phyloP scores from a whole-genome alignment of 2,797 vertebrate species.

The Tokudaia muenninki region DNA sequence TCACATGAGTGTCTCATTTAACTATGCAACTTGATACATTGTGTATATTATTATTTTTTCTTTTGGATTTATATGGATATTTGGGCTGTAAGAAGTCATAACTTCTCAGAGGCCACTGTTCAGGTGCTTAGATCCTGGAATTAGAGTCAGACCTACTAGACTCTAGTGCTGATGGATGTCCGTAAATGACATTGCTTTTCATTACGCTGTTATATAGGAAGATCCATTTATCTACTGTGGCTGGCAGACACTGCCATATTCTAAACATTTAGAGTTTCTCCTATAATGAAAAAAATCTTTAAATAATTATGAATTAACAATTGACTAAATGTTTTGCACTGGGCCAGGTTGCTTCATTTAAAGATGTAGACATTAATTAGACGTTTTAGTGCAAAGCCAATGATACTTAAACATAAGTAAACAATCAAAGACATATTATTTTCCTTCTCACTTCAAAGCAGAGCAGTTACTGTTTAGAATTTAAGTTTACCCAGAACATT shows the following conservation, averaged over 20 bases:
- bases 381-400: conserved; percentile 29
- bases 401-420: conserved; percentile 3
- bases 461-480: conserved; percentile 35
- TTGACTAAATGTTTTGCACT: background rate
- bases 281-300: background rate
- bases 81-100: background rate
- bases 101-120: background rate
- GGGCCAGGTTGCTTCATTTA: conserved; percentile 16
- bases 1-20: background rate
- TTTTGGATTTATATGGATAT: conserved; percentile 20
- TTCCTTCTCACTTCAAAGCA: conserved; percentile 47
- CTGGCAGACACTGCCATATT: background rate
- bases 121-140: background rate
- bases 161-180: background rate
- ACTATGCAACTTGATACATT: background rate
- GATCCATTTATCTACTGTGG: background rate
- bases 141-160: background rate
- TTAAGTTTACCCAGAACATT: conserved; percentile 29
- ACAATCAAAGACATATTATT: conserved; percentile 23
- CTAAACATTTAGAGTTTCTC: conserved; percentile 6
- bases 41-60: background rate
- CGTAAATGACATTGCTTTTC: background rate
- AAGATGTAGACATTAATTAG: conserved; percentile 51
- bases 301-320: conserved; percentile 41
- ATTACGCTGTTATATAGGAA: background rate